Conservation (phyloP, 2,888 invertebrate species). For the Chouioia cunea region DNA sequence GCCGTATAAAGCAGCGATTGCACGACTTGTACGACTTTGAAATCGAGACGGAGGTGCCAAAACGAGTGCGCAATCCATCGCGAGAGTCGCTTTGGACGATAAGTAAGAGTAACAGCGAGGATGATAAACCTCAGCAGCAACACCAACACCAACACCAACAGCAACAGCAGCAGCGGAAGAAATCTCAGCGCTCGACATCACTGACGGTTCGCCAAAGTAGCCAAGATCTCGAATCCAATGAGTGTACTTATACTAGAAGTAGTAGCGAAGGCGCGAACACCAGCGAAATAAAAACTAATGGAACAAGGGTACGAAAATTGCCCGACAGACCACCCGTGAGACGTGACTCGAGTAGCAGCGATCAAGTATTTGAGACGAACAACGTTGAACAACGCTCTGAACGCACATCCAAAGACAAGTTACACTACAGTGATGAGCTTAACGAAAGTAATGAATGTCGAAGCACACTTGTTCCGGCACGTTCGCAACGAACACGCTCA, state of each 20-base stretch:
- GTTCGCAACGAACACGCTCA: constrained; percentile 57
- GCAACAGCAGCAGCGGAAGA: background rate
- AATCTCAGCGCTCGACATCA: background rate
- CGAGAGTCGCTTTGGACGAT: constrained; percentile 50
- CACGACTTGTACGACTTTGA: constrained; percentile 61
- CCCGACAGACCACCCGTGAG: constrained; percentile 19
- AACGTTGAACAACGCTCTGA: constrained; percentile 15
- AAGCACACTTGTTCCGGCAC: constrained; percentile 9
- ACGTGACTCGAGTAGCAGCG: constrained; percentile 22
- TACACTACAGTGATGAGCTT: constrained; percentile 52
- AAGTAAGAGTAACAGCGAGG: constrained; percentile 58
- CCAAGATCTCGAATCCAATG: constrained; percentile 60
- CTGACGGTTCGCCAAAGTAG: constrained; percentile 52
- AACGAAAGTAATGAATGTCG: constrained; percentile 5
- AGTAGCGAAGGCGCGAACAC: background rate
- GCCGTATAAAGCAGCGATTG: constrained; percentile 57
- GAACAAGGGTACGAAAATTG: constrained; percentile 2
- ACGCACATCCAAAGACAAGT: constrained; percentile 48
- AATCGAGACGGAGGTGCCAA: constrained; percentile 60
- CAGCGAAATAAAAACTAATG: background rate
- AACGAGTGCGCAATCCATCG: constrained; percentile 47
- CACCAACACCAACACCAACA: background rate
- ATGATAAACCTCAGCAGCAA: constrained; percentile 44
- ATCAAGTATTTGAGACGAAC: constrained; percentile 21
- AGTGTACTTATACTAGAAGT: constrained; percentile 44